These are phyloP conservation scores for Stegastes partitus DNA, from an alignment of 2,113 vertebrate species.

Conservation along the genomic window DNA sequence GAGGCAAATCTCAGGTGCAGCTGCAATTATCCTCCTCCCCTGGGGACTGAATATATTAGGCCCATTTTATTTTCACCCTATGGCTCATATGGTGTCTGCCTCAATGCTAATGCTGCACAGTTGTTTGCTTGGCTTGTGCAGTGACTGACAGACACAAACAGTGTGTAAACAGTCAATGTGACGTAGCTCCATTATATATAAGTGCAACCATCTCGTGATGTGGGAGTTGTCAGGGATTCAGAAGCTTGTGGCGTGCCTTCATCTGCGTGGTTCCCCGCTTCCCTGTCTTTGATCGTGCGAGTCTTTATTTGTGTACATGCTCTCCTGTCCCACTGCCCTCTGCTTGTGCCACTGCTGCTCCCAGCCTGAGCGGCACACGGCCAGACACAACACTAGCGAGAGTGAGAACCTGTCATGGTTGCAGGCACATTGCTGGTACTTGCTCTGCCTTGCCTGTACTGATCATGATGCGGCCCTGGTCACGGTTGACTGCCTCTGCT, in stretches of 20 bases:
- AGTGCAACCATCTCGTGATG: neutral
- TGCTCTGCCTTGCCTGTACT: neutral
- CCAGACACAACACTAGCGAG: constrained; percentile 1
- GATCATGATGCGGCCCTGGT: constrained; percentile 9
- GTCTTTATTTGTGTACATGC: constrained; percentile 31
- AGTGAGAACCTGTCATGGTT: constrained; percentile 20
- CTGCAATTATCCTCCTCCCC: constrained; percentile 28
- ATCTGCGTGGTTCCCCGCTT: constrained; percentile 5
- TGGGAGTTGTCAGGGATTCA: neutral
- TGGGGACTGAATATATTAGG: constrained; percentile 47
- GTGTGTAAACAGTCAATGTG: neutral
- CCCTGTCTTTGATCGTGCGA: neutral
- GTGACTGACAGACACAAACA: neutral
- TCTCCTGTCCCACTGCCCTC: constrained; percentile 18
- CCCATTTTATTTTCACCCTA: constrained; percentile 30
- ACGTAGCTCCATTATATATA: neutral
- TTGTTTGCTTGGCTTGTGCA: constrained; percentile 4
- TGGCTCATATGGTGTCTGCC: constrained; percentile 34
- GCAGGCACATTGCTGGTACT: constrained; percentile 1
- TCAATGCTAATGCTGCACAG: constrained; percentile 7
- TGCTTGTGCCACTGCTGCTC: constrained; percentile 62
- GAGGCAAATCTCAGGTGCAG: constrained; percentile 44
- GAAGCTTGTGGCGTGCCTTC: constrained; percentile 2
- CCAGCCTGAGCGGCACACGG: constrained; percentile 29
- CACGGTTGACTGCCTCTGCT: constrained; percentile 27